These are phyloP conservation scores for Cephus nigrinus DNA, from an alignment of 2,888 invertebrate genomes.

Conservation along the genomic window DNA sequence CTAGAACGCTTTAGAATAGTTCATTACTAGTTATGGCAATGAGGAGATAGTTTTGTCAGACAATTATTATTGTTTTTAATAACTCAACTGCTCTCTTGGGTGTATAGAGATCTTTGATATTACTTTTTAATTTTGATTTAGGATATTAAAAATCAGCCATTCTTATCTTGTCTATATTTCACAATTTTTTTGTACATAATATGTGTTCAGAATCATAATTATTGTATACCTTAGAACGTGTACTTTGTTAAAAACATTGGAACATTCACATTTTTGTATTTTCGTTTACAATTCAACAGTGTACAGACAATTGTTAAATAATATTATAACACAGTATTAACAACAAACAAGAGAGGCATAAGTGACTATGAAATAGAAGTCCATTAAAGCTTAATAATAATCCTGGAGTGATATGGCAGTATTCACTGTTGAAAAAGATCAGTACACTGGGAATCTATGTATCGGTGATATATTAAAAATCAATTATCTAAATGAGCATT, in stretches of 20 bases:
- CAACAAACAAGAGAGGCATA: background rate
- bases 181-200: background rate
- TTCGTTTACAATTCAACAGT: background rate
- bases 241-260: background rate
- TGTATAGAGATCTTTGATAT: too few relatives aligned
- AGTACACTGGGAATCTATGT: background rate
- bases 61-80: too few relatives aligned
- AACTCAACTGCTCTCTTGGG: too few relatives aligned
- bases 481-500: background rate
- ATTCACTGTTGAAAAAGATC: background rate
- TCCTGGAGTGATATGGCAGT: background rate
- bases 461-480: background rate
- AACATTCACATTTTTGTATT: background rate
- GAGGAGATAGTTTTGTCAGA: too few relatives aligned
- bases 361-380: too few relatives aligned
- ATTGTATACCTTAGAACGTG: background rate
- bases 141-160: background rate
- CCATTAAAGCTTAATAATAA: background rate
- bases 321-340: background rate
- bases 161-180: background rate
- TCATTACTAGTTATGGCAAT: too few relatives aligned
- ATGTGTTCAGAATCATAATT: background rate
- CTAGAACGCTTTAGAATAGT: too few relatives aligned
- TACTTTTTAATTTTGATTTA: background rate
- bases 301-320: background rate